Base-by-base conservation (phyloP, 2,797 vertebrate genomes). In the Clamator glandarius region DNA sequence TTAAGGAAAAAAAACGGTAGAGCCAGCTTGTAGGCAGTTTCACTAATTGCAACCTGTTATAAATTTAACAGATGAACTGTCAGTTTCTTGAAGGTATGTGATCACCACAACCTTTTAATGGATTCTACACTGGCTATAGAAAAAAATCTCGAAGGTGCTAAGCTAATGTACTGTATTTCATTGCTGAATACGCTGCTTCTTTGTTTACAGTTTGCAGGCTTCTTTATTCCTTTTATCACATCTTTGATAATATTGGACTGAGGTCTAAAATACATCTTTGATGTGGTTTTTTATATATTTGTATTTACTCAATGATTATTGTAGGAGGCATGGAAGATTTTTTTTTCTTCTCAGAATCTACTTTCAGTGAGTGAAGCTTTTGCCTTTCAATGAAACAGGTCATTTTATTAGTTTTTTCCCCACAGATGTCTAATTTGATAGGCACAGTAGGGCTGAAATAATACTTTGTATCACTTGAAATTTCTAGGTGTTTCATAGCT, bases 21-120 rank as follows among this genome's bases (percentile, higher is more conserved):
- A 91, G 57, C 41, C 7, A 1, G 18, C 35, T 94, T 86, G 75
- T 78, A 80, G 59, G 69, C 69, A 78, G 62, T 91, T 93, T 85
- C 72, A 79, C 86, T 96, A 93, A 96, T 86, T 96, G 89, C 75
- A 77, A 75, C 57, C 82, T 87, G 57, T 87, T 87, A 72, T 59
- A 91, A 92, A 94, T 93, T 85, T 87, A 91, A 76, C 58, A 91
- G 84, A 83, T 77, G 92, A 95, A 48, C 66, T 81, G 82, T 76
- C 70, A 52, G n/a, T 58, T 92, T 83, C 57, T 82, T 25, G 18
- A 84, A 87, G 74, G 74, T 88, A 12, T 75, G 67, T 80, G 50
- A 75, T 95, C 80, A 54, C 80, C 54, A 46, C 84, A 84, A 2
- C 50, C 31, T 79, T 86, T 87, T 59, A 55, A 74, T 89, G 68